These are phyloP conservation scores for Phlogophora meticulosa DNA, from an alignment of 2,888 invertebrate species.

Conservation along the genomic window DNA sequence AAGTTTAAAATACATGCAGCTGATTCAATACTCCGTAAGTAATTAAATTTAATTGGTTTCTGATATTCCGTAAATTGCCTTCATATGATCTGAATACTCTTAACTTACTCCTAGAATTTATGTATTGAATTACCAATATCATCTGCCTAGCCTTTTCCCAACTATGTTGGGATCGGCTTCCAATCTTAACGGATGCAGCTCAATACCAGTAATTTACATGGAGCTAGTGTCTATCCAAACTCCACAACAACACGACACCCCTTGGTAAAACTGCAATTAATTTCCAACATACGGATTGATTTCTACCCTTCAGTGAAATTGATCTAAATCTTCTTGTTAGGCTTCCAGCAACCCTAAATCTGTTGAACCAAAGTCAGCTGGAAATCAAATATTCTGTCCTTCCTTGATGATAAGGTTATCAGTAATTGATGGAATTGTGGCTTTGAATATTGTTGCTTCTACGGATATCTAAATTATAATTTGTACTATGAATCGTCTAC, in stretches of 20 bases:
- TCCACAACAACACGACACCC: too few relatives aligned
- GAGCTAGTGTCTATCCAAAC: too few relatives aligned
- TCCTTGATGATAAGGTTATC: background rate
- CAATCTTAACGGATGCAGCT: too few relatives aligned
- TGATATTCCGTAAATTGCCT: background rate
- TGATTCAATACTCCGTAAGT: slow-evolving; percentile 14
- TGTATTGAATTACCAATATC: background rate
- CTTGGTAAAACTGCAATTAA: too few relatives aligned
- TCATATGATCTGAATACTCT: slow-evolving; percentile 5
- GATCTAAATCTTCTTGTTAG: background rate
- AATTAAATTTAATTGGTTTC: background rate
- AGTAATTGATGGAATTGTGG: too few relatives aligned
- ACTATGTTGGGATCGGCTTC: too few relatives aligned
- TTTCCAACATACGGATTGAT: too few relatives aligned
- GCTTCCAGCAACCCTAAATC: background rate
- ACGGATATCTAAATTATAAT: too few relatives aligned
- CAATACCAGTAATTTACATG: too few relatives aligned
- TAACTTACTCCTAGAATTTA: background rate
- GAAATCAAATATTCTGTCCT: background rate
- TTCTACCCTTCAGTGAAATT: background rate
- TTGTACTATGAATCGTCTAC: too few relatives aligned
- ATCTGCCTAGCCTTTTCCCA: background rate
- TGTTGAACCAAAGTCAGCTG: background rate
- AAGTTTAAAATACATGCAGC: background rate
- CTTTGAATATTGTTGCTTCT: too few relatives aligned